Conservation (phyloP, 2,888 invertebrate species). For the Camptogramma bilineatum region DNA sequence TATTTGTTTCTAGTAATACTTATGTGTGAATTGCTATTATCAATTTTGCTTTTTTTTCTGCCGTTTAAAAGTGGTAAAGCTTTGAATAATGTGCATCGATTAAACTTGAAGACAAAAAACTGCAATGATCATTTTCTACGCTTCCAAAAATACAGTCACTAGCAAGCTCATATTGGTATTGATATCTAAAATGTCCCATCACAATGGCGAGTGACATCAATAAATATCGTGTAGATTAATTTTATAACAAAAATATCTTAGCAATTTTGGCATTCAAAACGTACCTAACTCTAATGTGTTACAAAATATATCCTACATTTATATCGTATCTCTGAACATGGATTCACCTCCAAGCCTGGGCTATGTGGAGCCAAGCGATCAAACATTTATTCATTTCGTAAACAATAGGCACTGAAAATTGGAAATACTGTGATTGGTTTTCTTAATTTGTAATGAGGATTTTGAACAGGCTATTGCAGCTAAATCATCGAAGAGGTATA, state of each 20-base stretch:
- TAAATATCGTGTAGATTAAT: conserved; percentile 49
- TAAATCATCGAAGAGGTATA: conserved; percentile 67
- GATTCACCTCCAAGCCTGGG: conserved; percentile 52
- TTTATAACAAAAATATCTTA: conserved; percentile 73
- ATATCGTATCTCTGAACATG: conserved; percentile 80
- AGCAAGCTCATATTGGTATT: conserved; percentile 67
- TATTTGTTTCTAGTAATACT: conserved; percentile 32
- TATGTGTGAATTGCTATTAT: not conserved
- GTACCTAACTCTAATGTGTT: conserved; percentile 68
- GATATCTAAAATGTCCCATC: conserved; percentile 53
- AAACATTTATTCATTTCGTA: conserved; percentile 61
- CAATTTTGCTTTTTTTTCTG: too few species aligned
- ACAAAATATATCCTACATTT: conserved; percentile 71
- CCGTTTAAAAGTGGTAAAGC: conserved; percentile 9
- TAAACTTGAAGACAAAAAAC: conserved; percentile 27
- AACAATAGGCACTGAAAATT: conserved; percentile 77
- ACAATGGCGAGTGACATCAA: conserved; percentile 52
- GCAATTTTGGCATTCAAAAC: conserved; percentile 69
- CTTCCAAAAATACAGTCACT: conserved; percentile 53
- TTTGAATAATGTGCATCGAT: conserved; percentile 32
- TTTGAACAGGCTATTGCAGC: conserved; percentile 56
- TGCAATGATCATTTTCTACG: conserved; percentile 35
- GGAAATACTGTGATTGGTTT: conserved; percentile 60
- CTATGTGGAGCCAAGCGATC: conserved; percentile 52
- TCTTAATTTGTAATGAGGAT: conserved; percentile 49